A percentile compares a stretch with the other conserved stretches of the same genome.
phyloP scores from a whole-genome alignment of 2,888 invertebrate genomes.

The Eupithecia vulgata region DNA sequence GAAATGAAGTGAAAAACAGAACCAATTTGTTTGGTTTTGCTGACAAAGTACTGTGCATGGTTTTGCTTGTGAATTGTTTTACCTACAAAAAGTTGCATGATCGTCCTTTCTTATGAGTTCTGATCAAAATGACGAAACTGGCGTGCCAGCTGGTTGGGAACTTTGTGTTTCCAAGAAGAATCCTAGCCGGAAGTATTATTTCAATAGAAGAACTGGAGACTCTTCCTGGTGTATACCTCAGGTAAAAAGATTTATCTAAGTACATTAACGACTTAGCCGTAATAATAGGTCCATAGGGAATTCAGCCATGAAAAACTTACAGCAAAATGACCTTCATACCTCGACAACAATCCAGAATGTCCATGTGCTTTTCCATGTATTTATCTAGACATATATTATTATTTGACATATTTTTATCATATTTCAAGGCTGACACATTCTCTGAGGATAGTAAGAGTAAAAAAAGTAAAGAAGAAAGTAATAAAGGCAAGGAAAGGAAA shows the following conservation, averaged over 20 bases:
- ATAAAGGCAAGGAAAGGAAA: conserved; percentile 54
- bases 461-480: conserved; percentile 54
- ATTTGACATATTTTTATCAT: not conserved
- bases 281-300: not conserved
- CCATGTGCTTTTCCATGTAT: not conserved
- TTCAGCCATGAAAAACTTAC: not conserved
- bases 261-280: not conserved
- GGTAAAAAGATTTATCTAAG: conserved; percentile 55
- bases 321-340: not conserved
- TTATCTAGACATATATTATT: not conserved
- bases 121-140: conserved; percentile 59
- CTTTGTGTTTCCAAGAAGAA: conserved; percentile 75
- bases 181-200: conserved; percentile 77
- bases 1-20: not conserved
- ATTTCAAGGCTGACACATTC: conserved; percentile 27
- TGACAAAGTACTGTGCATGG: too few species aligned
- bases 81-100: conserved; percentile 9
- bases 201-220: conserved; percentile 77
- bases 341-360: not conserved
- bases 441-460: conserved; percentile 49
- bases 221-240: conserved; percentile 78
- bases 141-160: conserved; percentile 81
- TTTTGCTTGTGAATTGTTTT: conserved; percentile 4
- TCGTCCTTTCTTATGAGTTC: conserved; percentile 61
- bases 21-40: conserved; percentile 2